Percentiles rank a stretch among this genome's conserved stretches.
These are phyloP conservation scores for Disparrhopalites patrizii DNA, from an alignment of 2,888 invertebrate species.

Conservation along the genomic window DNA sequence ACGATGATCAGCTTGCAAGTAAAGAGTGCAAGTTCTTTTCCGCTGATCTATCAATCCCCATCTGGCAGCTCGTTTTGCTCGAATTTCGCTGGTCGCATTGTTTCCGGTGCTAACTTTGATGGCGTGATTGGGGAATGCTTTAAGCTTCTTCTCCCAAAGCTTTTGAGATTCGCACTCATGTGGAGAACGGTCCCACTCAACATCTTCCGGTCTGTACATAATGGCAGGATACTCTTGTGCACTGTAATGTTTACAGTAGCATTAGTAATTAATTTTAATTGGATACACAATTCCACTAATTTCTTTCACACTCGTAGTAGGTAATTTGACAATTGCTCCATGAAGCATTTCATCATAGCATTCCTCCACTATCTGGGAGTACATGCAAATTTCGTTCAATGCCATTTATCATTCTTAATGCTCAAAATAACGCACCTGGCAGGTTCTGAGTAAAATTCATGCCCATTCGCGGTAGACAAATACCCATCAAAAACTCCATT, in stretches of 20 bases:
- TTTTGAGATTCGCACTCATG: constrained; percentile 60
- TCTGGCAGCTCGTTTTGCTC: constrained; percentile 52
- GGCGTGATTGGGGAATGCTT: background rate
- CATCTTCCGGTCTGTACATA: constrained; percentile 77
- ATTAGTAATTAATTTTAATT: background rate
- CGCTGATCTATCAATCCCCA: constrained; percentile 70
- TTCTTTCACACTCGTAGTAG: too few species aligned
- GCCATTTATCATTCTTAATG: too few species aligned
- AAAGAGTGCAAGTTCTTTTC: constrained; percentile 91
- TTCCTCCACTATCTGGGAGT: too few species aligned
- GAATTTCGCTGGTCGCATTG: constrained; percentile 44
- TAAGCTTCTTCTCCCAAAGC: constrained; percentile 49
- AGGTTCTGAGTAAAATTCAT: constrained; percentile 76
- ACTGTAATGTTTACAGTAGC: background rate
- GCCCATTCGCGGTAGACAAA: constrained; percentile 70
- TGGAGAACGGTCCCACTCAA: constrained; percentile 54
- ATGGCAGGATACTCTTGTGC: constrained; percentile 50
- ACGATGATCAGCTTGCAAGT: constrained; percentile 93
- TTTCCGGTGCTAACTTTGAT: background rate
- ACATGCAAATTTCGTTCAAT: too few species aligned
- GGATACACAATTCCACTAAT: too few species aligned
- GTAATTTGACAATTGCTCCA: background rate
- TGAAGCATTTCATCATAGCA: too few species aligned
- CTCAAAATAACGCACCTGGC: constrained; percentile 56
- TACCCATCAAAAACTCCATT: constrained; percentile 88